A percentile compares a stretch with the other conserved stretches of the same genome.
Evolutionary conservation across 2,113 vertebrate genomes (phyloP).

Genomic region (Pteruthius melanotis): DNA sequence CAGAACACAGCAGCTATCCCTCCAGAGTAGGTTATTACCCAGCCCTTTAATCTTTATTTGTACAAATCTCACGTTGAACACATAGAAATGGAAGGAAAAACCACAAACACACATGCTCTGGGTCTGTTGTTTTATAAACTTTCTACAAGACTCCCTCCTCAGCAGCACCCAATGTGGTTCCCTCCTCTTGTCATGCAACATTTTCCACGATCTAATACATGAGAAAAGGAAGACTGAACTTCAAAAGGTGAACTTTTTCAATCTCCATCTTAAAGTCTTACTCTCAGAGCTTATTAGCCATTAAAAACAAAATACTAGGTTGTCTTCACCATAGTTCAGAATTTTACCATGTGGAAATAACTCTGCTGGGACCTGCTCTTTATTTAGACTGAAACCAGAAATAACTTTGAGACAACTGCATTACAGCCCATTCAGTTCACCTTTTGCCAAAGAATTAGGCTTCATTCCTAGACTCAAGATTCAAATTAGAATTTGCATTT

Average conservation of each 20-base stretch:
- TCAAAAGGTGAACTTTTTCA: not conserved
- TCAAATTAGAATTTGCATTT: not conserved
- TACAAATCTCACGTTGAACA: not conserved
- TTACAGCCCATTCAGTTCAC: not conserved
- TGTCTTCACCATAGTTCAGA: not conserved
- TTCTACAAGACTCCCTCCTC: not conserved
- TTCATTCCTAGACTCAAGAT: not conserved
- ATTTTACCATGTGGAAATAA: not conserved
- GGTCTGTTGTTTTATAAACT: fast-evolving
- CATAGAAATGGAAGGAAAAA: not conserved
- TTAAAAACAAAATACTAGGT: not conserved
- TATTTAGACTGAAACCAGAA: not conserved
- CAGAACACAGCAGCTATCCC: not conserved
- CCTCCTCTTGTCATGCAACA: not conserved
- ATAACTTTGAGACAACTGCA: not conserved
- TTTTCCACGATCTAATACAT: not conserved
- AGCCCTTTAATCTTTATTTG: not conserved
- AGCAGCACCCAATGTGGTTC: not conserved
- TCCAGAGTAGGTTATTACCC: not conserved
- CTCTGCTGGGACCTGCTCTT: not conserved
- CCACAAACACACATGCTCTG: fast-evolving
- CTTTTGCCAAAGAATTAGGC: not conserved
- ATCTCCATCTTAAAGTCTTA: not conserved
- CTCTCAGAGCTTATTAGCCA: not conserved
- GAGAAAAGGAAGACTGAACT: not conserved